Conservation (phyloP, 2,113 vertebrate genomes). For the Typhlomys cinereus region DNA sequence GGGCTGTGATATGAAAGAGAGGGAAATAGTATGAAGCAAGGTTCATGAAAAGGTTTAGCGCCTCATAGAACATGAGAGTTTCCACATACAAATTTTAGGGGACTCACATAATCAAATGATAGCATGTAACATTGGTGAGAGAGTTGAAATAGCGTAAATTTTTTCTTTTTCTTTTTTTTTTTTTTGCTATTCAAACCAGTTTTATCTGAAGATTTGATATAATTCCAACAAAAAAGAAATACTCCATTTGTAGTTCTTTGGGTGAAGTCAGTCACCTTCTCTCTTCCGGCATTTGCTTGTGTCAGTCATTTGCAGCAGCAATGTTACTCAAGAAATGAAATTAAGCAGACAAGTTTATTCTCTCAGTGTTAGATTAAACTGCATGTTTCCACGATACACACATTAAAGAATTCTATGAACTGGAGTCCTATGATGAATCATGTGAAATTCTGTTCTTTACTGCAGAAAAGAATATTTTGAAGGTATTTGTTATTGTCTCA, state of each 20-base stretch:
- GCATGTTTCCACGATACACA: background rate
- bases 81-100: background rate
- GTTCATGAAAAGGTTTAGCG: background rate
- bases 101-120: background rate
- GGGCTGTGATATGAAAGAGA: background rate
- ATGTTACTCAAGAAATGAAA: background rate
- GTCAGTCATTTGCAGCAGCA: background rate
- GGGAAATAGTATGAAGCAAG: background rate
- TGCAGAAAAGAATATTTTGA: background rate
- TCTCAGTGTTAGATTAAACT: background rate
- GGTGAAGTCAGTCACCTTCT: background rate
- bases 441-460: background rate
- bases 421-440: background rate
- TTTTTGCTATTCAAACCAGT: background rate
- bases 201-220: background rate
- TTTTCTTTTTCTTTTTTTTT: too few species aligned
- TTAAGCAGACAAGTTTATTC: background rate
- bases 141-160: background rate
- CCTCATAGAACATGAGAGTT: background rate
- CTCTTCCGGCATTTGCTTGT: background rate
- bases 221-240: background rate
- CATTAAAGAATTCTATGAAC: background rate
- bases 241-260: background rate
- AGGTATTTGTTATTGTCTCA: background rate
- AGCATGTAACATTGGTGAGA: background rate